Evolutionary conservation across 2,888 invertebrate genomes (phyloP).

Genomic region (Lamellibrachia columna): DNA sequence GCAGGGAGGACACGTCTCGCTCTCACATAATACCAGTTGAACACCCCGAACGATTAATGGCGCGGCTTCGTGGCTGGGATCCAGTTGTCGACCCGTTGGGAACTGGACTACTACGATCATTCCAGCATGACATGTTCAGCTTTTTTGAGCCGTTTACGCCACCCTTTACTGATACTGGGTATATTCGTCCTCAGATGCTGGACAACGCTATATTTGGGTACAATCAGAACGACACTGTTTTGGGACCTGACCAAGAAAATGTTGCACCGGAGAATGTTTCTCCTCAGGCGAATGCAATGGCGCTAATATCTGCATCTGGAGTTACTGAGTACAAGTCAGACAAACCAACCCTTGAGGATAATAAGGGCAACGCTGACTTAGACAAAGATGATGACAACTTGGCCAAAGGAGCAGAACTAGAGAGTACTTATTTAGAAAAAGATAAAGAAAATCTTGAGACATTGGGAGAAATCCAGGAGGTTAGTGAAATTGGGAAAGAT

Average conservation of each 20-base stretch:
- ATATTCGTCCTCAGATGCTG: constrained; percentile 4
- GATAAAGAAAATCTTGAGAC: not conserved
- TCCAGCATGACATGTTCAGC: not conserved
- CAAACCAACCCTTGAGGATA: not conserved
- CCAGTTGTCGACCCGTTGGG: not conserved
- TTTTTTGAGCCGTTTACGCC: not conserved
- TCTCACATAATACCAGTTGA: constrained; percentile 6
- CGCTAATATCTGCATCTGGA: not conserved
- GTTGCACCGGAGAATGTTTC: not conserved
- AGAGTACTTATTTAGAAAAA: not conserved
- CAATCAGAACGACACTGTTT: not conserved
- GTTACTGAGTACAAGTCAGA: not conserved
- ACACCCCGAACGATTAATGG: constrained; percentile 11
- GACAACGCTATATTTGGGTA: not conserved
- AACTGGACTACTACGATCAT: not conserved
- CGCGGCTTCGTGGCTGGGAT: constrained; percentile 10
- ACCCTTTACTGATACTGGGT: constrained; percentile 16
- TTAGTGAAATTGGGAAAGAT: too few relatives aligned
- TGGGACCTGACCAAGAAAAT: not conserved
- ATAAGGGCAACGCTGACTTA: not conserved
- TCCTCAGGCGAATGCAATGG: not conserved
- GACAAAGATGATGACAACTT: not conserved
- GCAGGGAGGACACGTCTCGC: constrained; percentile 1
- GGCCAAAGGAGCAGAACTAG: not conserved
- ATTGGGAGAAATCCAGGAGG: not conserved